These are phyloP conservation scores for Echinops telfairi DNA, from an alignment of 2,113 vertebrate species.

Conservation along the genomic window DNA sequence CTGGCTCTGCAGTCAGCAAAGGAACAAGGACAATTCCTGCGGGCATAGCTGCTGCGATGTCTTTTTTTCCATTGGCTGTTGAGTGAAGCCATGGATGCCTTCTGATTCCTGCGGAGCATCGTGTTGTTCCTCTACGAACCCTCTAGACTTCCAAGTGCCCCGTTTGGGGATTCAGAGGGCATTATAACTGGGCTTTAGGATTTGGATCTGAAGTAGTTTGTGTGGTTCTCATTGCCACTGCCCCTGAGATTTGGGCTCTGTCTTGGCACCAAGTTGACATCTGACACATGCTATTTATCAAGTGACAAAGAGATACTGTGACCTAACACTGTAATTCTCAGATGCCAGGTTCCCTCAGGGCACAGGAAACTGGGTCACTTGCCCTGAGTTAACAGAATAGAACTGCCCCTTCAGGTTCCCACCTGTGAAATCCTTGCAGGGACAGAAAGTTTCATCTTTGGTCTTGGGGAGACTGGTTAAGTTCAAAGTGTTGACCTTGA, in stretches of 20 bases:
- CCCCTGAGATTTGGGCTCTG: constrained; percentile 25
- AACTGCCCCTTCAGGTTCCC: no score
- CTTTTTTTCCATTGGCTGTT: neutral
- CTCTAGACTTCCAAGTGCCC: neutral
- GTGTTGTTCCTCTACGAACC: neutral
- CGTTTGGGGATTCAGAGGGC: constrained; percentile 25
- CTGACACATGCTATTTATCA: neutral
- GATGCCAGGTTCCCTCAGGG: neutral
- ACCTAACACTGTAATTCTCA: neutral
- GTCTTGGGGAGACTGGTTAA: no score
- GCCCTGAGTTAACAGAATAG: neutral
- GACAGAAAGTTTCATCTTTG: no score
- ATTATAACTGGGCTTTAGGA: neutral
- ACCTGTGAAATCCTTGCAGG: no score
- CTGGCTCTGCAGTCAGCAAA: neutral
- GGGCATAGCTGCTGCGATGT: neutral
- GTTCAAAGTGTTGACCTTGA: no score
- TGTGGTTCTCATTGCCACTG: neutral
- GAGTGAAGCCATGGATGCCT: neutral
- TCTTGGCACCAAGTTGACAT: constrained; percentile 30
- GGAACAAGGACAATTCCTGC: neutral
- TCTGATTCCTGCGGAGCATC: constrained; percentile 24
- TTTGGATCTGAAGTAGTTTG: neutral
- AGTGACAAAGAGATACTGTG: constrained; percentile 23
- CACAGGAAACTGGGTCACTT: neutral